phyloP scores from a whole-genome alignment of 2,113 vertebrate species.

The Bombycilla garrulus region DNA sequence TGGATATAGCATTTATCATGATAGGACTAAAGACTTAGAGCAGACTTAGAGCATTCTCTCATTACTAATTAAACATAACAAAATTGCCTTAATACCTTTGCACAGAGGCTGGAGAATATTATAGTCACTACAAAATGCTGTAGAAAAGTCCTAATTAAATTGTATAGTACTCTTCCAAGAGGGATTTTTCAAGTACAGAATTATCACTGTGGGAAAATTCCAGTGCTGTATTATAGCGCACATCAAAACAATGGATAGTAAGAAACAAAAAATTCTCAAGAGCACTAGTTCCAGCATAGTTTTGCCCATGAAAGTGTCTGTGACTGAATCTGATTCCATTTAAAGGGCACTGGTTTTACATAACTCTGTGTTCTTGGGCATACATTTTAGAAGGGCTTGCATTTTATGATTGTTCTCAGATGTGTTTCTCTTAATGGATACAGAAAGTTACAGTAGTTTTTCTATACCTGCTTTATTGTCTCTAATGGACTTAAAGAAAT shows the following conservation, averaged over 20 bases:
- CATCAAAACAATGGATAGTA: neutral
- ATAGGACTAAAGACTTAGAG: neutral
- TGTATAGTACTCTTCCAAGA: neutral
- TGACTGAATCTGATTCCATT: neutral
- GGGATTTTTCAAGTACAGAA: neutral
- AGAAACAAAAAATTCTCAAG: neutral
- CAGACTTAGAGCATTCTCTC: neutral
- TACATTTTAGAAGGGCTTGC: neutral
- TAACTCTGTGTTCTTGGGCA: neutral
- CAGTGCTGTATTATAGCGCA: neutral
- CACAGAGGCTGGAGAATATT: neutral
- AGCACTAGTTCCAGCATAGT: neutral
- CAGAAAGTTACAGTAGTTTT: neutral
- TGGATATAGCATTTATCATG: neutral
- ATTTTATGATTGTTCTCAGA: neutral
- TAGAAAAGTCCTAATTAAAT: slow-evolving; percentile 6
- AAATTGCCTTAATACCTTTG: neutral
- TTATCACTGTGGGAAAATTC: neutral
- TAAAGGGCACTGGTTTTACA: neutral
- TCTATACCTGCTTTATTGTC: neutral
- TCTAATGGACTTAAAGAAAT: neutral
- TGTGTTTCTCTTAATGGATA: neutral
- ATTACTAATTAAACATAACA: neutral
- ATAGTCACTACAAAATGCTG: neutral
- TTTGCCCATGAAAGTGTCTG: neutral